Evolutionary conservation across 2,113 vertebrate species (phyloP), one percentile per base, ranked within the genome.

Genomic region (Periophthalmus modestus): DNA sequence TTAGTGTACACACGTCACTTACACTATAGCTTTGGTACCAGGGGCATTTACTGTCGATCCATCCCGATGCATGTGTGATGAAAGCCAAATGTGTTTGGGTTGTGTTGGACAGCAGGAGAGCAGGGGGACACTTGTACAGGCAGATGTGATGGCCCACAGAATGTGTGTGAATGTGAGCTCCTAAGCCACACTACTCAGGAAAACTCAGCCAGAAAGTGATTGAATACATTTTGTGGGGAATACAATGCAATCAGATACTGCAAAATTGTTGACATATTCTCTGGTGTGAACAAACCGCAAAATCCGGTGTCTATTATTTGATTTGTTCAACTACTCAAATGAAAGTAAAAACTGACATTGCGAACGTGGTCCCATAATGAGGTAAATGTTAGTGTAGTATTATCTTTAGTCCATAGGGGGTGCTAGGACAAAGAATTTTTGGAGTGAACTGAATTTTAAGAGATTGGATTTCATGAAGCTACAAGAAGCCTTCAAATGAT

Each of bases 21-120:
- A 73, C 36, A 69, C 77, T 71, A 34, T 21, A 43, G 39, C 76
- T 73, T 48, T 72, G 54, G 77, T 39, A 80, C 71, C 76, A 78
- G 66, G 83, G 71, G 71, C 76, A 48, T 74, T 73, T 23, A 24
- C 1, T 43, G 63, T 83, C 81, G 24, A 58, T 84, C 83, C 74
- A 69, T 78, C 63, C 62, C 43, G 11, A 65, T 70, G 43, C 66
- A 66, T 5, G 3, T 13, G n/a, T 87, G 77, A 85, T 84, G 82
- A 71, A 92, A 89, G 75, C 85, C 89, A 79, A 88, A 88, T 82
- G 81, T 87, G 69, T 79, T 28, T 48, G 62, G 73, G 61, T 63
- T 66, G 52, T n/a, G 16, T 52, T 73, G 67, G 46, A 68, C 74
- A 70, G 52, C 66, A 48, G 34, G 58, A 80, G 12, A n/a, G 39